Conservation (phyloP, 2,113 vertebrate genomes). For the Ictalurus punctatus region DNA sequence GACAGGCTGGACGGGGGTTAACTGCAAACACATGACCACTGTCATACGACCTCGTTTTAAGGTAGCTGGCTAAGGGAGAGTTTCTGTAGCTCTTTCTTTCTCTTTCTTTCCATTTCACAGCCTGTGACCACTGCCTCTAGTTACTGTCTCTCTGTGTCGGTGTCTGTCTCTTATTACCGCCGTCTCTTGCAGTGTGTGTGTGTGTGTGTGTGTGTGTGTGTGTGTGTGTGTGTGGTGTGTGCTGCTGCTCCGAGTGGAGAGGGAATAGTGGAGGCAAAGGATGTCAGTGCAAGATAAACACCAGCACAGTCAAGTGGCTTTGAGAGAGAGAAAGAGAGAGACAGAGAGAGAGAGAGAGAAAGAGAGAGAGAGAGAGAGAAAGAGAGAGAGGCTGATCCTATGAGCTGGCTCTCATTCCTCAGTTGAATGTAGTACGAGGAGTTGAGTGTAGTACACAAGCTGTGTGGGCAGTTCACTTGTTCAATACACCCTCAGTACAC, state of each 20-base stretch:
- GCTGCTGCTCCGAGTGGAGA: constrained; percentile 32
- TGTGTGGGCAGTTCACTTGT: neutral
- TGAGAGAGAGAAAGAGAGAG: constrained; percentile 55
- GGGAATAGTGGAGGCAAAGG: constrained; percentile 52
- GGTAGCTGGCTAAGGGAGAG: neutral
- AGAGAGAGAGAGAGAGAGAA: constrained; percentile 46
- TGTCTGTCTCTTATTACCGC: constrained; percentile 39
- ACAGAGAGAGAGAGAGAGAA: constrained; percentile 32
- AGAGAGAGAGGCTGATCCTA: constrained; percentile 29
- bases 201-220: constrained; percentile 46
- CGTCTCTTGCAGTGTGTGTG: constrained; percentile 40
- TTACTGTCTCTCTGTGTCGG: constrained; percentile 23
- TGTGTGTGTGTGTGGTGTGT: constrained; percentile 43
- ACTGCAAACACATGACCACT: constrained; percentile 31
- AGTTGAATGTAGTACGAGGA: constrained; percentile 11
- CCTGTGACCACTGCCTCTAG: constrained; percentile 27
- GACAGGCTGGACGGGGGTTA: constrained; percentile 15
- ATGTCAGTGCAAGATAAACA: constrained; percentile 66
- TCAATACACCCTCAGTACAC: neutral
- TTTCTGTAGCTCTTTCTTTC: constrained; percentile 9
- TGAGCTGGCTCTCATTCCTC: constrained; percentile 14
- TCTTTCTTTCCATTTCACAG: constrained; percentile 32
- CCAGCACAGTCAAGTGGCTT: constrained; percentile 59
- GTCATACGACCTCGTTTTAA: constrained; percentile 2
- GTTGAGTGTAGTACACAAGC: constrained; percentile 11